Evolutionary conservation across 2,797 vertebrate species (phyloP).

Genomic region (Chloroceryle inda): DNA sequence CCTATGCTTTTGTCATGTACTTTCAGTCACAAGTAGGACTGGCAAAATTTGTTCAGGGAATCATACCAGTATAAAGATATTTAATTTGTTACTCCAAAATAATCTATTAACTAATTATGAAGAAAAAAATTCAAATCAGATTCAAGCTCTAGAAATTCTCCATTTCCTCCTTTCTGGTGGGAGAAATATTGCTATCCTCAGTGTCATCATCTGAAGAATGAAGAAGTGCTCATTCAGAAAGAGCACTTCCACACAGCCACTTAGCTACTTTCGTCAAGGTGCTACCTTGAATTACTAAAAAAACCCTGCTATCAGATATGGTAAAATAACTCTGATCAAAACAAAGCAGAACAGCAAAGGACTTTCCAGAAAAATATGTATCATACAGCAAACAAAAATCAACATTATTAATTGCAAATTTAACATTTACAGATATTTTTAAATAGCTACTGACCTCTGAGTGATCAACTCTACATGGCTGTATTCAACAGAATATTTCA

Average conservation of each 20-base stretch:
- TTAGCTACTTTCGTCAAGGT: neutral
- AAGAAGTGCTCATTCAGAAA: neutral
- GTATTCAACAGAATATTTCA: neutral
- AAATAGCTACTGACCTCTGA: neutral
- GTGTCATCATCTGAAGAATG: neutral
- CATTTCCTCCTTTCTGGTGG: neutral
- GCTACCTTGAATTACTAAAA: neutral
- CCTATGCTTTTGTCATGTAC: neutral
- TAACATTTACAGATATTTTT: neutral
- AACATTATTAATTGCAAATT: neutral
- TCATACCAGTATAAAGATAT: neutral
- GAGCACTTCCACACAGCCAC: neutral
- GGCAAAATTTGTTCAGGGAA: neutral
- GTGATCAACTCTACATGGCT: neutral
- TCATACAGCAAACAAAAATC: neutral
- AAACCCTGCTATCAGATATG: neutral
- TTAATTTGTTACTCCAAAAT: neutral
- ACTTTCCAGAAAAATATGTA: neutral
- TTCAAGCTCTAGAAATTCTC: neutral
- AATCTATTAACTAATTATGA: neutral
- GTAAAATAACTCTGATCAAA: neutral
- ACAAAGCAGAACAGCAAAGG: neutral
- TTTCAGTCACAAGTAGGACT: neutral
- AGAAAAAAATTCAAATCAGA: neutral
- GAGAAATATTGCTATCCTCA: neutral